phyloP scores from a whole-genome alignment of 2,113 vertebrate genomes.

The Gopherus flavomarginatus region DNA sequence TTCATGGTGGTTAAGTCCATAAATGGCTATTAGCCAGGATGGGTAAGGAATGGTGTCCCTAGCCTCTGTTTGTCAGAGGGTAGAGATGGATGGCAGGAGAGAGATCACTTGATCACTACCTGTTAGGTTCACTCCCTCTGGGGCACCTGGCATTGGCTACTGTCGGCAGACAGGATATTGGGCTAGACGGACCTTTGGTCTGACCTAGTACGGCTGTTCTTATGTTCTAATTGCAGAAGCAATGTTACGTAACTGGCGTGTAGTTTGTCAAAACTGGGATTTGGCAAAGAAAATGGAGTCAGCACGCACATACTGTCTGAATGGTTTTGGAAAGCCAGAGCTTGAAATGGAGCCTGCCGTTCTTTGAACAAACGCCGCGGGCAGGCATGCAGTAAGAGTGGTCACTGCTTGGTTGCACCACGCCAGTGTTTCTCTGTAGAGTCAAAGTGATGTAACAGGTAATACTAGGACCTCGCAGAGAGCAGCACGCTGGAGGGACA shows the following conservation, averaged over 20 bases:
- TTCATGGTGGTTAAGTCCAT: too few relatives aligned
- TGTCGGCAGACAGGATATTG: too few relatives aligned
- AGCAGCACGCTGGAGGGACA: not conserved
- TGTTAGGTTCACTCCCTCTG: too few relatives aligned
- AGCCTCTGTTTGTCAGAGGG: too few relatives aligned
- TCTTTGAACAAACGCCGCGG: not conserved
- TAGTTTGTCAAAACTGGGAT: not conserved
- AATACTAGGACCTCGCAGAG: not conserved
- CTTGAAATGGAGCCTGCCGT: not conserved
- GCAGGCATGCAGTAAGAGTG: not conserved
- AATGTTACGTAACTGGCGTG: not conserved
- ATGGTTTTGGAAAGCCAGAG: not conserved
- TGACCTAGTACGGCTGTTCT: too few relatives aligned
- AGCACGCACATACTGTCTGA: not conserved
- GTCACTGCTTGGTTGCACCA: not conserved
- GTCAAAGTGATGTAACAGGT: not conserved
- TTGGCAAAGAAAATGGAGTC: not conserved
- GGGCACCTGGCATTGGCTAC: too few relatives aligned
- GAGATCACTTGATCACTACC: too few relatives aligned
- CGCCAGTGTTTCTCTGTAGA: not conserved
- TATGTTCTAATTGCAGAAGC: not conserved
- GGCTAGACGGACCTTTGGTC: too few relatives aligned
- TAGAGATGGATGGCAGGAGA: too few relatives aligned
- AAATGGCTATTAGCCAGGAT: too few relatives aligned
- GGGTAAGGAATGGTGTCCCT: too few relatives aligned